Base-by-base conservation (phyloP, 37 sponge, comb jelly and placozoan species). In the Hormiphora californensis region DNA sequence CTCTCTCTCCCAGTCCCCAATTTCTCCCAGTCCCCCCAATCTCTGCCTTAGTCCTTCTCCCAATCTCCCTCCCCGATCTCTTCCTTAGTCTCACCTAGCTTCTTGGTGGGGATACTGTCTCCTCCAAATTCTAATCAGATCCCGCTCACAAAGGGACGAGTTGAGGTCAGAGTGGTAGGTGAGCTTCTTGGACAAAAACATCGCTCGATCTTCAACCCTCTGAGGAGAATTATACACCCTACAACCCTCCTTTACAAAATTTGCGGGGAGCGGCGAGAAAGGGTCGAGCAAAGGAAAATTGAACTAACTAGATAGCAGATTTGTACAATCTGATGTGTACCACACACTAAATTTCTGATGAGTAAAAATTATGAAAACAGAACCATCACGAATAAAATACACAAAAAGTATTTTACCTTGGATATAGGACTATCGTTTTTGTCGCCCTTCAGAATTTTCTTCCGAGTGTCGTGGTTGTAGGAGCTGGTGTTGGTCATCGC, bases 401-500 rank as follows among this genome's bases (percentile, higher is more conserved):
- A n/a, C n/a, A n/a, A n/a, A n/a, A n/a, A n/a, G n/a, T n/a, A n/a
- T n/a, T n/a, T n/a, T 57, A 57, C 59, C 59, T 57, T 27, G 1
- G 81, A 73, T 22, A 73, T 73, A 28, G 81, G 81, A 3, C 41
- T 43, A 11, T 27, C 43, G 21, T 73, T 73, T 46, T 73, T 73
- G 46, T 73, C 81, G 4, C 25, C 81, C 44, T 73, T 73, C 46
- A 73, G 81, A 1, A 73, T 36, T 41, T 73, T 73, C 81, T 73
- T 46, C 44, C 23, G 32, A 1, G 46, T n/a, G 46, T 36, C 46
- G 46, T 41, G 81, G 81, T 73, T 73, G 81, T 73, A 73, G 3
- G 81, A 73, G 46, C 81, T 43, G 27, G 12, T 73, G 22, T 46
- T 73, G 2, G 81, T 36, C 0, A 73, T 73, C 0, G 46, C 81